Conservation (phyloP, 2,797 vertebrate species). For the Girardinus metallicus region DNA sequence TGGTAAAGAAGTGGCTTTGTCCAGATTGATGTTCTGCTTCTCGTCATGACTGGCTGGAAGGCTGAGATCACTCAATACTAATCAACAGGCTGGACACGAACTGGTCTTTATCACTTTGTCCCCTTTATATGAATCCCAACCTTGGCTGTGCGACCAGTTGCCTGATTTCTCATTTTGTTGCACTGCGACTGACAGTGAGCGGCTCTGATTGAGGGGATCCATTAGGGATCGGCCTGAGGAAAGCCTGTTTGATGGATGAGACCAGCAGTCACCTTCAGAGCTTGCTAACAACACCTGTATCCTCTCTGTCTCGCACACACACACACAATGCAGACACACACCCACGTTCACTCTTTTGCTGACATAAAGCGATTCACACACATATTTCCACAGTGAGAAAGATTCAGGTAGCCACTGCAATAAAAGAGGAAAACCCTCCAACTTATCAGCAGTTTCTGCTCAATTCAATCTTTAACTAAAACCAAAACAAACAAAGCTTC, state of each 20-base stretch:
- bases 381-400: conserved; percentile 32
- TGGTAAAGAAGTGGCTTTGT: conserved; percentile 64
- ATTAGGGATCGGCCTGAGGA: conserved; percentile 97
- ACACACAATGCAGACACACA: conserved; percentile 21
- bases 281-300: conserved; percentile 95
- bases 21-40: conserved; percentile 70
- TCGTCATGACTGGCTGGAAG: conserved; percentile 65
- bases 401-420: conserved; percentile 32
- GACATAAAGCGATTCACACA: conserved; percentile 70
- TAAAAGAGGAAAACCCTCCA: conserved; percentile 49
- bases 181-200: conserved; percentile 80
- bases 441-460: conserved; percentile 31
- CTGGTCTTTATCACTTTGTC: conserved; percentile 84
- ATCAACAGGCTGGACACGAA: conserved; percentile 81
- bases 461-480: conserved; percentile 33
- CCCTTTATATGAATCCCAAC: conserved; percentile 83
- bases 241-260: conserved; percentile 98
- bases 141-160: conserved; percentile 79
- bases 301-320: conserved; percentile 85
- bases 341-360: conserved; percentile 57
- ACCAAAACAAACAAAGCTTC: conserved; percentile 10
- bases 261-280: conserved; percentile 97
- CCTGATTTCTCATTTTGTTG: conserved; percentile 83
- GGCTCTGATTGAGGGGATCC: conserved; percentile 89
- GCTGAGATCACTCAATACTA: conserved; percentile 76